These are phyloP conservation scores for Oreortyx pictus DNA, from an alignment of 2,797 vertebrate species.

Conservation along the genomic window DNA sequence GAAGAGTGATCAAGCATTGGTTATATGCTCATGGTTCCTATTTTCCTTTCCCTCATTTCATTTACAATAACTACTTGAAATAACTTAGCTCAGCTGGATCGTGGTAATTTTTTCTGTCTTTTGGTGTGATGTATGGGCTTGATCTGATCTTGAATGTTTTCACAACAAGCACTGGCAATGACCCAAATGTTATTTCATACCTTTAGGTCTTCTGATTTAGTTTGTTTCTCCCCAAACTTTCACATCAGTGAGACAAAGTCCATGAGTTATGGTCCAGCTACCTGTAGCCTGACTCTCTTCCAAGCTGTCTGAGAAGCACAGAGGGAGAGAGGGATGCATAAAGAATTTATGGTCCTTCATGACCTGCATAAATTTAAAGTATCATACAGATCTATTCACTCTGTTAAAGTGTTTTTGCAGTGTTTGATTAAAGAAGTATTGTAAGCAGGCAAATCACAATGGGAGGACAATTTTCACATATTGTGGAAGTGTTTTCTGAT, in stretches of 20 bases:
- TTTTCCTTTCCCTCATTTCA: slow-evolving; percentile 27
- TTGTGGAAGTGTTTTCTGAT: background rate
- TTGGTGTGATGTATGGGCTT: background rate
- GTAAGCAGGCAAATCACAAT: background rate
- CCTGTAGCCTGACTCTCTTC: background rate
- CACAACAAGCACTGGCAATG: background rate
- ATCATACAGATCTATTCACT: background rate
- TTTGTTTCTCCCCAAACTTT: background rate
- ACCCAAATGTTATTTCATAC: background rate
- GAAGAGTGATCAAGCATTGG: slow-evolving; percentile 27
- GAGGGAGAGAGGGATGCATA: background rate
- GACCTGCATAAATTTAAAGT: background rate
- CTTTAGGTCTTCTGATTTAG: background rate
- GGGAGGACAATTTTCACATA: background rate
- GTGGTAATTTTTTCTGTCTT: slow-evolving; percentile 6
- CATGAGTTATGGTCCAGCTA: background rate
- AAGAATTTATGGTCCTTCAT: background rate
- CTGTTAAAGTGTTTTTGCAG: background rate
- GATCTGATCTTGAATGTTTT: background rate
- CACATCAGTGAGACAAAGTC: background rate
- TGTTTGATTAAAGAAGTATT: background rate
- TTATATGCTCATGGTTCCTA: background rate
- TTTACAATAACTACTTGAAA: slow-evolving; percentile 29
- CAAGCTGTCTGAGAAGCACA: background rate
- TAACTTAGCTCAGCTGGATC: slow-evolving; percentile 13